A percentile compares a stretch with the other conserved stretches of the same genome.
Evolutionary conservation across 2,113 vertebrate species (phyloP).

Genomic region (Nycticryphes semicollaris): DNA sequence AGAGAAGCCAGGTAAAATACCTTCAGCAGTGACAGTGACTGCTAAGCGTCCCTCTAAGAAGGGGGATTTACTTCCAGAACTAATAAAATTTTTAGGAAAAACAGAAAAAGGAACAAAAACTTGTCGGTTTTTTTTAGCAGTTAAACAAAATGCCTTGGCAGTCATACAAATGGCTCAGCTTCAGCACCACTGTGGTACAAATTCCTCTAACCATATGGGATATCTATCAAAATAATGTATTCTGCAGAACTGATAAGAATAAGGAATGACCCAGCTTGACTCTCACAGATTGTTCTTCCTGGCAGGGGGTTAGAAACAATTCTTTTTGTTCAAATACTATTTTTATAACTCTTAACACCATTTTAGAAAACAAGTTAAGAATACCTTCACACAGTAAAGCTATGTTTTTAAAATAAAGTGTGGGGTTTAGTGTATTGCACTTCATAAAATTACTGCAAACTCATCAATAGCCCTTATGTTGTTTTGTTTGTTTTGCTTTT

Average conservation of each 20-base stretch:
- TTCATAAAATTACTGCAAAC: fast-evolving
- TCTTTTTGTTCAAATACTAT: neutral
- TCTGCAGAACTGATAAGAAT: constrained; percentile 23
- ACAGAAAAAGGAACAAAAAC: neutral
- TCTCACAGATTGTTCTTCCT: neutral
- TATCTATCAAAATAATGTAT: constrained; percentile 20
- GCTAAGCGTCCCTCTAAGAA: neutral
- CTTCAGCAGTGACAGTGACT: neutral
- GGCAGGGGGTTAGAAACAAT: neutral
- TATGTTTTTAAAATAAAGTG: neutral
- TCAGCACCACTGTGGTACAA: neutral
- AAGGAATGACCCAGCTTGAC: neutral
- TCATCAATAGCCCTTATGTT: fast-evolving
- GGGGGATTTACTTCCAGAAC: neutral
- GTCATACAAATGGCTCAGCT: neutral
- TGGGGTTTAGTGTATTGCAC: fast-evolving
- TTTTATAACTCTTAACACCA: neutral
- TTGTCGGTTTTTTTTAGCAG: neutral
- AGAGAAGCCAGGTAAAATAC: neutral
- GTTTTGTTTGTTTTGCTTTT: neutral
- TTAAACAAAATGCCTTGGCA: neutral
- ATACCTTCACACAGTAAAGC: neutral
- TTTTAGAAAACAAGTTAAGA: neutral
- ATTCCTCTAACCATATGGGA: constrained; percentile 25
- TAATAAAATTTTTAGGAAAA: neutral